phyloP scores from a whole-genome alignment of 2,888 invertebrate genomes.

The Heliconius aoede region DNA sequence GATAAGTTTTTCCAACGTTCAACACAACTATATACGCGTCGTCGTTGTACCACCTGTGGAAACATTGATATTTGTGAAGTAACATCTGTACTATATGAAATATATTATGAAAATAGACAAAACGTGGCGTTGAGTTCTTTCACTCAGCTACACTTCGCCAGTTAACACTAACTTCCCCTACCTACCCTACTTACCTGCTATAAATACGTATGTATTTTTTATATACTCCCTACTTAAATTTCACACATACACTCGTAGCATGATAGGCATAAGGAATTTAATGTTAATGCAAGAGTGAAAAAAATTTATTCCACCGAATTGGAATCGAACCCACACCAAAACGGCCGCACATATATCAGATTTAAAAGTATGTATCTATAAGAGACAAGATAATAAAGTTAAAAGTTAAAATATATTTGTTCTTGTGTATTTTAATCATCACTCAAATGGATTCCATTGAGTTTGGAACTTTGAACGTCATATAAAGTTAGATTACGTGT shows the following conservation, averaged over 20 bases:
- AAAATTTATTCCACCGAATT: neutral
- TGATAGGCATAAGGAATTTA: no score
- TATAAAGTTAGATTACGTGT: neutral
- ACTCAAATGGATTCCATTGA: neutral
- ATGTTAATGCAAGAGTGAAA: neutral
- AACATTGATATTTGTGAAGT: neutral
- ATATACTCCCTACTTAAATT: no score
- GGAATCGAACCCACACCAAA: no score
- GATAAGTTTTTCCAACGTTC: slow-evolving; percentile 81
- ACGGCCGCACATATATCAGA: no score
- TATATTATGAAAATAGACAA: neutral
- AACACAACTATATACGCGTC: slow-evolving; percentile 80
- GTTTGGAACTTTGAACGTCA: neutral
- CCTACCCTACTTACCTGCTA: no score
- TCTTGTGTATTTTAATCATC: neutral
- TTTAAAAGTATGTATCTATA: no score
- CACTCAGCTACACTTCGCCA: neutral
- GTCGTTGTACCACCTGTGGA: slow-evolving; percentile 72
- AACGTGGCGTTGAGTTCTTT: neutral
- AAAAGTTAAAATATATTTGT: neutral
- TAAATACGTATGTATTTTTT: no score
- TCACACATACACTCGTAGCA: no score
- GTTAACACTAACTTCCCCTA: no score
- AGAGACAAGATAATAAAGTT: neutral
- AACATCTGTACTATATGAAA: neutral